phyloP scores from a whole-genome alignment of 2,888 invertebrate genomes.

The Nomada hirtipes region DNA sequence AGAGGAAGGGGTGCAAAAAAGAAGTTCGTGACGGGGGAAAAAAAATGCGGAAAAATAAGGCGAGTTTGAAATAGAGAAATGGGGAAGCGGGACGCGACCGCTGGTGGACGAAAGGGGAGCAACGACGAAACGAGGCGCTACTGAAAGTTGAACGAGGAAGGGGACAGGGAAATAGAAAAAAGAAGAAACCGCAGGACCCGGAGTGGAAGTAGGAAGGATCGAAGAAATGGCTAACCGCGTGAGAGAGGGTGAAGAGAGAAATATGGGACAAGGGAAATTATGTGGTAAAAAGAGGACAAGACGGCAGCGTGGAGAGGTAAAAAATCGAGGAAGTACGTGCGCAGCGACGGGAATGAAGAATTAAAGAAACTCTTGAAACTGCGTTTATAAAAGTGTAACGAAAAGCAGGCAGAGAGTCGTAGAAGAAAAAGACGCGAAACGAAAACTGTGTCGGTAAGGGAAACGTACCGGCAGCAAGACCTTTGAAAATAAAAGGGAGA shows the following conservation, averaged over 20 bases:
- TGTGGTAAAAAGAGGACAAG: conserved; percentile 36
- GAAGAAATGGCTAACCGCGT: conserved; percentile 16
- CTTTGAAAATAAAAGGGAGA: background rate
- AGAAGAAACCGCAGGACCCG: background rate
- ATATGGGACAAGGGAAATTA: conserved; percentile 52
- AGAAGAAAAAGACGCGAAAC: background rate
- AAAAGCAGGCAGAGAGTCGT: background rate
- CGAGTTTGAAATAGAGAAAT: conserved; percentile 49
- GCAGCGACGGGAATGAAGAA: conserved; percentile 49
- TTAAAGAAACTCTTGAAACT: conserved; percentile 51
- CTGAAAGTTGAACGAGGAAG: background rate
- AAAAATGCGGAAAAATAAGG: conserved; percentile 32
- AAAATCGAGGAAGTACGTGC: conserved; percentile 45
- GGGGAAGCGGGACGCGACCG: conserved; percentile 1
- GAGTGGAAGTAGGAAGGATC: conserved; percentile 2
- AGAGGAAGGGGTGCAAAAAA: conserved; percentile 40
- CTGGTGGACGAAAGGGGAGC: background rate
- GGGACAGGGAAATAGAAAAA: conserved; percentile 23
- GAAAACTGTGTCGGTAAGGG: background rate
- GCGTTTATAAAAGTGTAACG: conserved; percentile 34
- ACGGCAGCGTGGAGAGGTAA: background rate
- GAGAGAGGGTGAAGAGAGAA: conserved; percentile 41
- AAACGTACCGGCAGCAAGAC: background rate
- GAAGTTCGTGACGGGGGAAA: conserved; percentile 22
- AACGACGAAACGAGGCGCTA: background rate